Conservation (phyloP, 2,888 invertebrate genomes). For the Patella ulyssiponensis region DNA sequence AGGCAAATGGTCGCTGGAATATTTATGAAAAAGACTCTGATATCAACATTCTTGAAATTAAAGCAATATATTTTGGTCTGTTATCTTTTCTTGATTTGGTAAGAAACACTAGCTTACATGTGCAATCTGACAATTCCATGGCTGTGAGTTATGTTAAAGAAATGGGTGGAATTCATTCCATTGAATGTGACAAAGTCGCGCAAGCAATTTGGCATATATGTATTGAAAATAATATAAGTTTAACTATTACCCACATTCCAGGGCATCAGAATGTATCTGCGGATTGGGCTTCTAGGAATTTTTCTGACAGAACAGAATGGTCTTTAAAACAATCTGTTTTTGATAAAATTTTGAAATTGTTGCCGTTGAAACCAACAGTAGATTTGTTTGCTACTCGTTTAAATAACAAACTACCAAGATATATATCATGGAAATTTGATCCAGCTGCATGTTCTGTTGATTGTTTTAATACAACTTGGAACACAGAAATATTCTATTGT, state of each 20-base stretch:
- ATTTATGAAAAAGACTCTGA: constrained; percentile 19
- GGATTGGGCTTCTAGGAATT: constrained; percentile 4
- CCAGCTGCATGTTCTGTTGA: constrained; percentile 31
- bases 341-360: not conserved
- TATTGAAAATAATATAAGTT: not conserved
- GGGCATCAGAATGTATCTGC: constrained; percentile 1
- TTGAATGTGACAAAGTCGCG: constrained; percentile 11
- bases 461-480: constrained; percentile 36
- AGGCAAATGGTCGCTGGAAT: constrained; percentile 25
- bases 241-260: not conserved
- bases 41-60: constrained; percentile 27
- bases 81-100: constrained; percentile 14
- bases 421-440: constrained; percentile 34
- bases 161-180: constrained; percentile 28
- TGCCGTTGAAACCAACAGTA: not conserved
- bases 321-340: not conserved
- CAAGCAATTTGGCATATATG: constrained; percentile 25
- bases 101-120: constrained; percentile 20
- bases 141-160: constrained; percentile 32
- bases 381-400: constrained; percentile 40
- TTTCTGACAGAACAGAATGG: constrained; percentile 15
- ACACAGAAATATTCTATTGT: constrained; percentile 7
- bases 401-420: constrained; percentile 22
- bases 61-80: constrained; percentile 25
- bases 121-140: constrained; percentile 32